Base-by-base conservation (phyloP, 2,797 vertebrate genomes). In the Sardinella longiceps region DNA sequence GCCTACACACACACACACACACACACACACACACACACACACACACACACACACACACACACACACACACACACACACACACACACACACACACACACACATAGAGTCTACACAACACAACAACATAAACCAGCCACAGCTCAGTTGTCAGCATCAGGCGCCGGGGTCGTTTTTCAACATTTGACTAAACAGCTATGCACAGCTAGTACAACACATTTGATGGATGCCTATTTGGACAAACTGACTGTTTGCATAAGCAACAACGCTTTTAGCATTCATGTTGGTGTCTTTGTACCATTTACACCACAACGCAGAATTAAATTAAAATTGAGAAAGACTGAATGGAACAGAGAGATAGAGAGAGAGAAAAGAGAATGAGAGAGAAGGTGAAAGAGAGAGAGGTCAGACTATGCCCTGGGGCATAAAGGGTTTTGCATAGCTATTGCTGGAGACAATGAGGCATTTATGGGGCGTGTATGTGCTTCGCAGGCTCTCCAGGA, bases 401-500 rank as follows among this genome's bases (percentile, higher is more conserved):
- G 53, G 53, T 56, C 53, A 56, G 20, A 56, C 53, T 20, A 23
- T 56, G 53, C 23, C 23, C 53, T n/a, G 18, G 53, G 18, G 20
- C 53, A n/a, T 56, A 56, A 23, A 56, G 20, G 15, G 53, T 56
- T 56, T 56, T 56, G 53, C 18, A 56, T 56, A n/a, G 53, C 53
- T 56, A 23, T 56, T 56, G 53, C 53, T 56, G 23, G 66, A 74
- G 66, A 74, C 66, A 37, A 37, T 37, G 30, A 33, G 30, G 66
- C 66, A 37, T 39, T 39, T 18, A 74, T 74, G 66, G 30, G 66
- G 50, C 25, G 18, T 84, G 30, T 81, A 33, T 88, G 10, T n/a
- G 82, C 85, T 63, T 83, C 83, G 82, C 88, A 99, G 98, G 95
- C 90, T 98, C 97, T 88, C 97, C 97, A 1, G 97, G 95, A 89